phyloP scores from a whole-genome alignment of 2,797 vertebrate genomes.

The Carduelis carduelis region DNA sequence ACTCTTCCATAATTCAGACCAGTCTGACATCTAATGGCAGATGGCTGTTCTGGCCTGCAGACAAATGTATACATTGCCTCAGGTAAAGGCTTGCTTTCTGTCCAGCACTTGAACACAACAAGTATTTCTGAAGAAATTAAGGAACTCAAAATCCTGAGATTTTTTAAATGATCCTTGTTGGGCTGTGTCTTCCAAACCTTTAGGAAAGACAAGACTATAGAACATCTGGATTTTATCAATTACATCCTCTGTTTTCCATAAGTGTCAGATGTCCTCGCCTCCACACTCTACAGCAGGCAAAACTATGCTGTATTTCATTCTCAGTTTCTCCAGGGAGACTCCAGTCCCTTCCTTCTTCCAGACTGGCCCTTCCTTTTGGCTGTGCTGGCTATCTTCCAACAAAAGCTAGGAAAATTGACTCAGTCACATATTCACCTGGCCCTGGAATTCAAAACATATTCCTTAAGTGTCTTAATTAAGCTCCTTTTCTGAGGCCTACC shows the following conservation, averaged over 20 bases:
- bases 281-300: background rate
- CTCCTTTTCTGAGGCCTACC: background rate
- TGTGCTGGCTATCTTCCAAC: background rate
- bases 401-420: background rate
- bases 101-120: background rate
- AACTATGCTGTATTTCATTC: background rate
- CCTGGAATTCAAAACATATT: background rate
- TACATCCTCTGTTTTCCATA: background rate
- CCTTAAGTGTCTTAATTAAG: background rate
- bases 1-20: background rate
- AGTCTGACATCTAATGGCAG: background rate
- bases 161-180: background rate
- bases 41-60: background rate
- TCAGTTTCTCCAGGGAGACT: background rate
- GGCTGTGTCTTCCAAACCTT: background rate
- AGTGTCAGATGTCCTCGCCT: background rate
- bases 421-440: background rate
- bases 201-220: background rate
- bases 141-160: background rate
- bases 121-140: background rate
- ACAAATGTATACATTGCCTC: background rate
- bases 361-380: background rate
- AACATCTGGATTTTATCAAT: conserved; percentile 4
- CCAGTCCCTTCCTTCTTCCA: background rate
- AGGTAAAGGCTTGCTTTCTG: background rate